phyloP scores from a whole-genome alignment of 2,113 vertebrate genomes.

The Callithrix jacchus region DNA sequence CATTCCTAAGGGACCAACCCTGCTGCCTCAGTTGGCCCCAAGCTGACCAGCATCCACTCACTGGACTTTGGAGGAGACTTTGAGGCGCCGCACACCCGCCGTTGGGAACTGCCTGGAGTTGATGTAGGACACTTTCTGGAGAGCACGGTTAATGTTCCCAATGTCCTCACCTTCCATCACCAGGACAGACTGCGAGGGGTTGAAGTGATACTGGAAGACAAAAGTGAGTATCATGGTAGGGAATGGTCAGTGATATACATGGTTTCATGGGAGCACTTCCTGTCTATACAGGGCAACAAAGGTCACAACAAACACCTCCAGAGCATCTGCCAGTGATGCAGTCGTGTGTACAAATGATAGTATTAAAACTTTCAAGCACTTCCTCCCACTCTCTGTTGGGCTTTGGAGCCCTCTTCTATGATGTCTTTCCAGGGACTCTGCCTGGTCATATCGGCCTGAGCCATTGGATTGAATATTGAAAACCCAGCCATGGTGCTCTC shows the following conservation, averaged over 20 bases:
- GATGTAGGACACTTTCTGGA: slow-evolving; percentile 97
- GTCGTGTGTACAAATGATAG: too few relatives aligned
- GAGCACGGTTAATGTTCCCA: slow-evolving; percentile 92
- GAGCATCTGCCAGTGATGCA: too few relatives aligned
- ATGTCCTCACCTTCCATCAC: slow-evolving; percentile 97
- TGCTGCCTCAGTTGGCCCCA: background rate
- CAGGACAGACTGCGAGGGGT: slow-evolving; percentile 96
- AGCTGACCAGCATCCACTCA: slow-evolving; percentile 80
- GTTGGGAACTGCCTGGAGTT: slow-evolving; percentile 98
- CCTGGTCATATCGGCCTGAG: too few relatives aligned
- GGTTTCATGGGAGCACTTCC: background rate
- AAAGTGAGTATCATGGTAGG: slow-evolving; percentile 37
- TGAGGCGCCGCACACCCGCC: slow-evolving; percentile 90
- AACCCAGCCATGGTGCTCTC: background rate
- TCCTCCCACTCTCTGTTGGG: too few relatives aligned
- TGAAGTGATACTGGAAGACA: slow-evolving; percentile 95
- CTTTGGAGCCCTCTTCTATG: background rate
- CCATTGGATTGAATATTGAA: background rate
- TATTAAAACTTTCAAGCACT: background rate
- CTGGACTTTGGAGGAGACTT: slow-evolving; percentile 95
- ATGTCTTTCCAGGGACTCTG: background rate
- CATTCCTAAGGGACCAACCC: background rate
- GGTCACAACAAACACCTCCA: background rate
- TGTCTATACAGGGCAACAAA: background rate
- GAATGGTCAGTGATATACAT: background rate